A percentile compares a stretch with the other conserved stretches of the same genome.
These are phyloP conservation scores for Callipepla squamata DNA, from an alignment of 2,113 vertebrate species.

Conservation along the genomic window DNA sequence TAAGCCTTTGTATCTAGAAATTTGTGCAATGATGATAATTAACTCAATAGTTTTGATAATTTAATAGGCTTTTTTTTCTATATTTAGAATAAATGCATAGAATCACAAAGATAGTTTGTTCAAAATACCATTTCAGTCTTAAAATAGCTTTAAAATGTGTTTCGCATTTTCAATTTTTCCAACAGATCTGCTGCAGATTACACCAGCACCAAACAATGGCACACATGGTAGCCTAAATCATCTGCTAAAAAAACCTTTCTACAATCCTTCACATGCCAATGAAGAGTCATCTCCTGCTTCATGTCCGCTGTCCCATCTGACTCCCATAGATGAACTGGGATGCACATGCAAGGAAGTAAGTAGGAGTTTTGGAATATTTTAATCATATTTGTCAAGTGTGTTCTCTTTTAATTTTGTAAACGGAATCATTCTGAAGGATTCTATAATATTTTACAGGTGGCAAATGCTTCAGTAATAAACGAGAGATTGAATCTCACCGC, in stretches of 20 bases:
- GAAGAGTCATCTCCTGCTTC: conserved; percentile 78
- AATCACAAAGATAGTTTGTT: background rate
- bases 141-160: background rate
- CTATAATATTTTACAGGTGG: conserved; percentile 40
- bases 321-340: conserved; percentile 15
- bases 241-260: conserved; percentile 82
- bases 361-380: background rate
- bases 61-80: background rate
- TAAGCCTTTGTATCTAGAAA: background rate
- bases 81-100: background rate
- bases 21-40: background rate
- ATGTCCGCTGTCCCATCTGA: conserved; percentile 60
- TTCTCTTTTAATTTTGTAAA: background rate
- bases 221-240: conserved; percentile 96
- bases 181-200: conserved; percentile 88
- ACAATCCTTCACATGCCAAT: conserved; percentile 78
- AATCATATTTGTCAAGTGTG: background rate
- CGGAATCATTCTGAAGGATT: background rate
- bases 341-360: conserved; percentile 78
- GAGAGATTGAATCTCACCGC: conserved; percentile 70
- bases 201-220: conserved; percentile 92
- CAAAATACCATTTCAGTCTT: background rate
- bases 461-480: background rate
- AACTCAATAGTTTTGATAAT: background rate
- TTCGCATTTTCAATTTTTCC: conserved; percentile 20